Evolutionary conservation across 2,797 vertebrate species (phyloP), one percentile per base, ranked within the genome.

Genomic region (Spinibarbus caldwelli): DNA sequence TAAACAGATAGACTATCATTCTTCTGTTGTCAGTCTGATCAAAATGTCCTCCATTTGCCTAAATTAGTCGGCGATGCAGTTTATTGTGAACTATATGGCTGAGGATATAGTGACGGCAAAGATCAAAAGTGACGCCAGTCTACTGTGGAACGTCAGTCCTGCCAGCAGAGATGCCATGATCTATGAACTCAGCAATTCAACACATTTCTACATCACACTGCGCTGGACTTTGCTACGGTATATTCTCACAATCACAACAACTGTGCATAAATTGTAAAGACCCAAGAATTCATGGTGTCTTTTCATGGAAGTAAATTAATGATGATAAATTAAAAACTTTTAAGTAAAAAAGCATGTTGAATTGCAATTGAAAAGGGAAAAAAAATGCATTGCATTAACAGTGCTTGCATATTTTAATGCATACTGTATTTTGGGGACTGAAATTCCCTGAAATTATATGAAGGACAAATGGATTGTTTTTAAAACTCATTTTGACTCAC

Each of bases 71-170:
- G 92, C 94, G 5, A 92, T 91, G 68, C 93, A 95, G 91, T 92
- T 95, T 86, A 90, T 91, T 21, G 94, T 92, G 59, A 96, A 92
- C 82, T 95, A 94, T 31, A 86, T 87, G 80, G 90, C 94, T 0
- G 91, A 95, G 11, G 95, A 95, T 10, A 78, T 85, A 9, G 54
- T 91, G 6, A 88, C 86, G 5, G 92, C 96, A 5, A 93, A 95
- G 87, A 90, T 94, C 38, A 96, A 96, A 91, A 95, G 94, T 70
- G 94, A 96, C 2, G 90, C 94, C 81, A 94, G 91, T 36, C 89
- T 94, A 85, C 88, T 94, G 54, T 94, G 94, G 95, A 93, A 83
- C 85, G 94, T 93, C 88, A 96, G 95, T 85, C 95, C 95, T 0
- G 90, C 92, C 77, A 94, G 93, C 71, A 80, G 87, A 6, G 87